phyloP scores from a whole-genome alignment of 2,888 invertebrate genomes.

The Clivina fossor region DNA sequence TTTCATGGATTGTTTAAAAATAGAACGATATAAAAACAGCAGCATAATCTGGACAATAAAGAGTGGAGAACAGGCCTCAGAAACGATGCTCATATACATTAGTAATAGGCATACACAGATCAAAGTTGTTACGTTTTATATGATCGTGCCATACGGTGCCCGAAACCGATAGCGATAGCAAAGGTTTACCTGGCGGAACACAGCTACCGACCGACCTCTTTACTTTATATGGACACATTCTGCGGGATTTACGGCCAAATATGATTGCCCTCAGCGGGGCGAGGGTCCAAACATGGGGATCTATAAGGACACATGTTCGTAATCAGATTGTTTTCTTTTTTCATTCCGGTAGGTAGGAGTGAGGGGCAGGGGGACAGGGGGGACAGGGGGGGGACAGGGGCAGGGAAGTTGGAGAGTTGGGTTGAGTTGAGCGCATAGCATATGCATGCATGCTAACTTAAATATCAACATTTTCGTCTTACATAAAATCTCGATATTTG shows the following conservation, averaged over 20 bases:
- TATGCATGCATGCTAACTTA: neutral
- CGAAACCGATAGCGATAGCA: constrained; percentile 9
- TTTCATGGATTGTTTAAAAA: constrained; percentile 27
- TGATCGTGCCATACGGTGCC: constrained; percentile 20
- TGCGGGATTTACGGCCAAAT: constrained; percentile 25
- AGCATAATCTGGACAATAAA: constrained; percentile 25
- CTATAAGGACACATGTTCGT: constrained; percentile 8
- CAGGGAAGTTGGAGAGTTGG: neutral
- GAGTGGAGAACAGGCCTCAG: constrained; percentile 25
- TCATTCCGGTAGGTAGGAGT: neutral
- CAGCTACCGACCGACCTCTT: constrained; percentile 12
- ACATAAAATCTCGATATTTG: neutral
- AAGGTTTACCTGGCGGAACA: constrained; percentile 2
- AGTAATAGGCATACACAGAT: constrained; percentile 30
- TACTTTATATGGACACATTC: constrained; percentile 27
- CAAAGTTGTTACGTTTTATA: constrained; percentile 30
- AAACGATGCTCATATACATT: constrained; percentile 29
- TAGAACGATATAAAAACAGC: constrained; percentile 23
- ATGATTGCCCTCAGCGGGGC: constrained; percentile 19
- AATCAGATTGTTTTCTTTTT: constrained; percentile 30
- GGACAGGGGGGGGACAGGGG: no score
- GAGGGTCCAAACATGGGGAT: neutral
- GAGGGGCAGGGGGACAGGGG: no score
- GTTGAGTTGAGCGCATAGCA: neutral
- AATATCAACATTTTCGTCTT: neutral